Evolutionary conservation across 1,140 invertebrate genomes (phyloP), one percentile per base, ranked within the genome.

Genomic region (Hylaeus volcanicus): DNA sequence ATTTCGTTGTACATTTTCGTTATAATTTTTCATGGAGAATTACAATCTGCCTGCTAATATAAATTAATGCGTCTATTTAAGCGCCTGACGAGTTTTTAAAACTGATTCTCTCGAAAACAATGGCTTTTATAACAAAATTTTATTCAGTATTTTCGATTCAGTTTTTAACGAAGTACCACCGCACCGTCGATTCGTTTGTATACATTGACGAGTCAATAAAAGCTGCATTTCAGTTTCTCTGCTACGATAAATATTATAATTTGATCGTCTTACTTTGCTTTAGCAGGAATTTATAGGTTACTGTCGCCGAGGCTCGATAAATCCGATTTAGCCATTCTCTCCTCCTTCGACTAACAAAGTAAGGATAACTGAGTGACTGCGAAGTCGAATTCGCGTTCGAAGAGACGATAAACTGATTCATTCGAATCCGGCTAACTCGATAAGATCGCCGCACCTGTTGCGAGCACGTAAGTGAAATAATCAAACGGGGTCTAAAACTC

Each of bases 371-470:
- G 26, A 76, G 5, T 11, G 4, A 41, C 14, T 1, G 65, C 9
- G 4, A 26, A 26, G 37, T 58, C 37, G 37, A 82, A n/a, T 74
- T 37, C 9, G n/a, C 11, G n/a, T 69, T 61, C 9, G 11, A 66
- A 75, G 41, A 3, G 72, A 64, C 11, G 53, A 6, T 37, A 74
- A 79, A 41, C 37, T 6, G 64, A 84, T 79, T 79, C 37, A 82
- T 64, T 48, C 64, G 48, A 72, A 64, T 55, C 37, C 72, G 53
- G 5, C 48, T 26, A 58, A 15, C 61, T 45, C 69, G 60, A 39
- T 55, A 70, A 61, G 15, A 61, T 85, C 56, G 60, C 39, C 51
- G 80, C 56, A 84, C 83, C 72, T 85, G 82, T 84, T 85, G 83
- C 82, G 11, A 15, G n/a, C 45, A 70, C 75, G 61, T 60, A 75